These are phyloP conservation scores for Acanthurus tractus DNA, from an alignment of 2,797 vertebrate species.

Conservation along the genomic window DNA sequence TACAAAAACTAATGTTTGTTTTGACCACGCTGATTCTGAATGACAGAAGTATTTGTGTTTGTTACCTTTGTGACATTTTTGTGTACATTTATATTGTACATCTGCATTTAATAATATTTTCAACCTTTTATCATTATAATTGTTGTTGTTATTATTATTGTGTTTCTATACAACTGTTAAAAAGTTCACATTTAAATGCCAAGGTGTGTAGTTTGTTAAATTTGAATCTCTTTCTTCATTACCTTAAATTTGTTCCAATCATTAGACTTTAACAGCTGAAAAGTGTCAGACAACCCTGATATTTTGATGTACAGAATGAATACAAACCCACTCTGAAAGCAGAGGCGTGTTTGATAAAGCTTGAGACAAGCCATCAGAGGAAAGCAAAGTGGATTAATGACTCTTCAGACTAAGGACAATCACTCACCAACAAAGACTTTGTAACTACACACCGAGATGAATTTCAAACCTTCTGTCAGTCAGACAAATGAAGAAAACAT, in stretches of 20 bases:
- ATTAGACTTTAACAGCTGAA: slow-evolving; percentile 2
- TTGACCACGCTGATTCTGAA: too few species aligned
- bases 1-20: too few species aligned
- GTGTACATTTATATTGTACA: too few species aligned
- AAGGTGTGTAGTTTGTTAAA: background rate
- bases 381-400: slow-evolving; percentile 27
- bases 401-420: slow-evolving; percentile 13
- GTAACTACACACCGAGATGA: background rate
- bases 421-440: slow-evolving; percentile 21
- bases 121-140: too few species aligned
- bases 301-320: slow-evolving; percentile 15
- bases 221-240: background rate
- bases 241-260: slow-evolving; percentile 2
- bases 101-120: too few species aligned
- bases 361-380: slow-evolving; percentile 18
- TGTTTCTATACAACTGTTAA: too few species aligned
- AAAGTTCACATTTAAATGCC: background rate
- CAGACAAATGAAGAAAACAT: slow-evolving; percentile 6
- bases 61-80: background rate
- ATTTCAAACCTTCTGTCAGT: slow-evolving; percentile 6
- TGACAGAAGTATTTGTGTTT: too few species aligned
- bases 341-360: slow-evolving; percentile 14
- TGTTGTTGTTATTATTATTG: too few species aligned
- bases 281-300: slow-evolving; percentile 13
- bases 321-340: slow-evolving; percentile 16